Base-by-base conservation (phyloP, 92 coral and sea anemone genomes). In the Virgularia gustaviana region DNA sequence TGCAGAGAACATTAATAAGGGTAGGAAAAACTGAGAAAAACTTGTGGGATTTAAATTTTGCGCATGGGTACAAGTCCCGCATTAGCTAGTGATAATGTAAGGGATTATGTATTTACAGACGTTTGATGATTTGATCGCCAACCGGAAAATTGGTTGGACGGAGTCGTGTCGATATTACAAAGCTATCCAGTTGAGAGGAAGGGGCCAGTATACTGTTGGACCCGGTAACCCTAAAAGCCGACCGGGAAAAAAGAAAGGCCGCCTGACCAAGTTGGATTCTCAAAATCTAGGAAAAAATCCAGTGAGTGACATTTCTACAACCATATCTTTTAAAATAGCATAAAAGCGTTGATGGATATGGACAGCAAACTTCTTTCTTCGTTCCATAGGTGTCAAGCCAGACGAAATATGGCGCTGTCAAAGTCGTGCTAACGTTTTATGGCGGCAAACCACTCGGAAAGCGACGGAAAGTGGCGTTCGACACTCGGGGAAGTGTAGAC, bases 331-430 rank as follows among this genome's bases (percentile, higher is more conserved):
- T n/a, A n/a, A n/a, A n/a, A n/a, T n/a, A n/a, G n/a, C n/a, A n/a
- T n/a, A n/a, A n/a, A n/a, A n/a, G n/a, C n/a, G n/a, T n/a, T n/a
- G n/a, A n/a, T n/a, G n/a, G n/a, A n/a, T n/a, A n/a, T n/a, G n/a
- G n/a, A n/a, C n/a, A n/a, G n/a, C n/a, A n/a, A n/a, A n/a, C n/a
- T n/a, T n/a, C n/a, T n/a, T n/a, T n/a, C n/a, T n/a, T n/a, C n/a
- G n/a, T n/a, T n/a, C n/a, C n/a, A n/a, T n/a, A n/a, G n/a, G n/a
- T n/a, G n/a, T n/a, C n/a, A n/a, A n/a, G n/a, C n/a, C 49, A 67
- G 74, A 67, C 74, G 9, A 67, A 67, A 67, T 49, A 67, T 29
- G 74, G 74, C 28, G 74, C 58, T 18, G 16, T 67, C 31, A 67
- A 67, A 67, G 74, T 67, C 23, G 53, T 67, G 37, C 59, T 67